Evolutionary conservation across 2,888 invertebrate species (phyloP).

Genomic region (Euzetes globulus): DNA sequence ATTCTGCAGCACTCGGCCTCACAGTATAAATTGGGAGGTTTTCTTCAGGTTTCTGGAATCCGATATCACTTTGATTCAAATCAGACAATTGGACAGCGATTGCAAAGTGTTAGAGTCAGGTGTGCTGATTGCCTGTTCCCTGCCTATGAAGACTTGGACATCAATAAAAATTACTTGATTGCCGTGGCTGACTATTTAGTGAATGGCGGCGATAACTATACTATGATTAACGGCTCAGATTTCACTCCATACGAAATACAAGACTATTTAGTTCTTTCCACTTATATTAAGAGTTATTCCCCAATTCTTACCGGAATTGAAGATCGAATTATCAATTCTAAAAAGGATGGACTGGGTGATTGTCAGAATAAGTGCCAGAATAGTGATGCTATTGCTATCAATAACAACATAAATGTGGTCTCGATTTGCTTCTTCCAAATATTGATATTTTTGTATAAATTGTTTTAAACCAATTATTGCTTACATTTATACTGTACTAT

Average conservation of each 20-base stretch:
- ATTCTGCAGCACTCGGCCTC: conserved; percentile 63
- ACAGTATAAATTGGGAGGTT: conserved; percentile 58
- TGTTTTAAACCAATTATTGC: no score
- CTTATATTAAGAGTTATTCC: no score
- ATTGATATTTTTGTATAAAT: no score
- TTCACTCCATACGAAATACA: neutral
- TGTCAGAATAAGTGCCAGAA: no score
- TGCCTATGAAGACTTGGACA: conserved; percentile 51
- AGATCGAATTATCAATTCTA: no score
- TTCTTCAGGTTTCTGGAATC: conserved; percentile 67
- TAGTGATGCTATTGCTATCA: no score
- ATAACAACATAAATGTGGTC: no score
- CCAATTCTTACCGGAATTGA: no score
- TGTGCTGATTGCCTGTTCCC: conserved; percentile 64
- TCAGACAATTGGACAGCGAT: conserved; percentile 57
- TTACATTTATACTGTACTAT: no score
- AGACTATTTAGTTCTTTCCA: no score
- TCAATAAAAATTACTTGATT: conserved; percentile 56
- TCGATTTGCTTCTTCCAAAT: no score
- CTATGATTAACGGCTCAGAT: conserved; percentile 23
- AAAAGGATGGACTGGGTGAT: no score
- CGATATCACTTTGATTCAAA: conserved; percentile 55
- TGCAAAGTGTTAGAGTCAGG: conserved; percentile 57
- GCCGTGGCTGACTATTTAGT: conserved; percentile 60
- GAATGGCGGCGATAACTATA: conserved; percentile 66